These are phyloP conservation scores for Sepiola atlantica DNA, from an alignment of 2,888 invertebrate species.

Conservation along the genomic window DNA sequence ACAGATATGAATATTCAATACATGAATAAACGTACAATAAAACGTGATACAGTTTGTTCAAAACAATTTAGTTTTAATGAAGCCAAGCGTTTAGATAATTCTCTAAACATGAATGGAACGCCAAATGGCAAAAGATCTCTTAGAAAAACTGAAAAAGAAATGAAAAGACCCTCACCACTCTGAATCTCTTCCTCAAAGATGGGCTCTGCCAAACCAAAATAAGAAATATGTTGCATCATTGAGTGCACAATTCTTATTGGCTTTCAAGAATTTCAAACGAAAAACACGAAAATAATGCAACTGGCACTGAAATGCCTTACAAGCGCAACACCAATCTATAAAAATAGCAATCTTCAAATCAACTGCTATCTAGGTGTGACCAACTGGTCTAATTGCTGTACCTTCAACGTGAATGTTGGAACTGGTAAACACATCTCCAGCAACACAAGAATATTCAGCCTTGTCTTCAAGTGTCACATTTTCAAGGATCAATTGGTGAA, in stretches of 20 bases:
- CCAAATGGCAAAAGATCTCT: neutral
- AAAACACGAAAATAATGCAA: neutral
- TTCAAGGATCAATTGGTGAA: conserved; percentile 64
- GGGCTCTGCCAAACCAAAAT: neutral
- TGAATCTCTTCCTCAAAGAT: neutral
- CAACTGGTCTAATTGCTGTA: neutral
- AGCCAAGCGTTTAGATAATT: too few relatives aligned
- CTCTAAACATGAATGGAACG: too few relatives aligned
- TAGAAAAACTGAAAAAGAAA: too few relatives aligned
- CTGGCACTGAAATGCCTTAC: neutral
- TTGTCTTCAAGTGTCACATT: conserved; percentile 61
- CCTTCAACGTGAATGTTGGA: conserved; percentile 56
- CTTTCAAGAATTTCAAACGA: neutral
- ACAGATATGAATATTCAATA: too few relatives aligned
- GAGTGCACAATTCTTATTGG: neutral
- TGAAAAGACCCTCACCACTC: neutral
- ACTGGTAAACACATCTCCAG: conserved; percentile 56
- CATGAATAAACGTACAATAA: too few relatives aligned
- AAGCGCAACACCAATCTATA: neutral
- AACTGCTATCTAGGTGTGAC: neutral
- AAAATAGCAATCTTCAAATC: neutral
- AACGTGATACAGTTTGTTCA: too few relatives aligned
- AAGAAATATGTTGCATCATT: neutral
- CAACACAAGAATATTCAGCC: conserved; percentile 64
- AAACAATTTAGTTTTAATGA: too few relatives aligned